These are phyloP conservation scores for Globodera ellingtonae DNA, from an alignment of 1,140 invertebrate genomes.

Conservation along the genomic window DNA sequence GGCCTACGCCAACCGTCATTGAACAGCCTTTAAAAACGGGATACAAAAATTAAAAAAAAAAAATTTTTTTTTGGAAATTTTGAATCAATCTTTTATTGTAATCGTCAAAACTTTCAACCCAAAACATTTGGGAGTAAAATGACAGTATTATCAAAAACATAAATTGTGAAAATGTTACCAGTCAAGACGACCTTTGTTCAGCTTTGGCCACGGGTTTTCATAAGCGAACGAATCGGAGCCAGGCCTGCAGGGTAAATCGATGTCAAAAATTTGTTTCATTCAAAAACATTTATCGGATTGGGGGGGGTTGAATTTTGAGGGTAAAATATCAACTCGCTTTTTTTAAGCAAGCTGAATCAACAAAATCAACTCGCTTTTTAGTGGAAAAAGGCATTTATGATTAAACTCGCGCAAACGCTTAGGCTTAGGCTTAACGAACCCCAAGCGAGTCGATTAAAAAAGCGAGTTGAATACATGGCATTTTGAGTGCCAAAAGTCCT, in stretches of 20 bases:
- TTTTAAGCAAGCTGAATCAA: no score
- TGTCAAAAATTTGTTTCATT: not conserved
- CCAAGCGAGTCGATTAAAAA: no score
- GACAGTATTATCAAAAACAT: not conserved
- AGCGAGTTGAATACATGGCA: no score
- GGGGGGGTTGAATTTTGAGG: not conserved
- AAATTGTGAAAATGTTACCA: conserved; percentile 30
- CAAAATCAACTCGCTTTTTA: no score
- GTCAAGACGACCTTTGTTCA: conserved; percentile 60
- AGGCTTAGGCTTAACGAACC: no score
- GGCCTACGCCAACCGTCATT: conserved; percentile 63
- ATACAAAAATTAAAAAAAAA: not conserved
- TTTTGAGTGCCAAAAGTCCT: not conserved
- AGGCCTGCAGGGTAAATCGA: conserved; percentile 47
- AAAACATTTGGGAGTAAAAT: no score
- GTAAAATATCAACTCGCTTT: no score
- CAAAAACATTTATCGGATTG: not conserved
- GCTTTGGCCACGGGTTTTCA: conserved; percentile 64
- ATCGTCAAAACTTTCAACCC: no score
- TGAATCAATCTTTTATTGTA: no score
- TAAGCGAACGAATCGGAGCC: conserved; percentile 63
- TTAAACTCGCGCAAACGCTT: no score
- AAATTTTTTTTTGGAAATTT: not conserved
- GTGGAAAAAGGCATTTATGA: no score
- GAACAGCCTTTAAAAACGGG: conserved; percentile 44